Percentiles rank a stretch among this genome's conserved stretches.
Evolutionary conservation across 2,113 vertebrate genomes (phyloP).

Genomic region (Erythrocebus patas): DNA sequence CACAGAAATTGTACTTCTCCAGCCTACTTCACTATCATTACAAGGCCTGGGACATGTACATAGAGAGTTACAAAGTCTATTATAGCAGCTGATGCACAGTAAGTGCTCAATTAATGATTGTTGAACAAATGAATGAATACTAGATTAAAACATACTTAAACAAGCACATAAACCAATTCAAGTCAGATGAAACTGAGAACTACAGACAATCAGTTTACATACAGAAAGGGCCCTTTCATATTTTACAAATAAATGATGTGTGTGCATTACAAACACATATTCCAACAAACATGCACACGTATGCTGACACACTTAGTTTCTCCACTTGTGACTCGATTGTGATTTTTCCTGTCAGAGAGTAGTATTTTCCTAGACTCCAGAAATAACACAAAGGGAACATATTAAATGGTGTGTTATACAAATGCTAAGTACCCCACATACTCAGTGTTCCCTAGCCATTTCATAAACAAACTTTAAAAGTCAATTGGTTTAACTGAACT

Average conservation of each 20-base stretch:
- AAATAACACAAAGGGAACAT: background rate
- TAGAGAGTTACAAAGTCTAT: background rate
- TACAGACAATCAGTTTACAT: background rate
- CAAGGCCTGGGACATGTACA: background rate
- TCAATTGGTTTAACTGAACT: constrained; percentile 46
- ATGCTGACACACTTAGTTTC: background rate
- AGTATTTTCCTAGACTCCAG: constrained; percentile 28
- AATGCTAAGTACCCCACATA: constrained; percentile 35
- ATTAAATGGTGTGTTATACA: constrained; percentile 19
- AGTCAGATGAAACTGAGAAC: background rate
- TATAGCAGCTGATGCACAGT: background rate
- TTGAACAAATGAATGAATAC: background rate
- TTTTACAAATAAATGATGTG: background rate
- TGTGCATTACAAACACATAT: background rate
- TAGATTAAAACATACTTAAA: background rate
- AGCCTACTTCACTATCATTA: background rate
- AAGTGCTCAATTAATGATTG: background rate
- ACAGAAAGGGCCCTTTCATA: background rate
- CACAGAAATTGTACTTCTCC: background rate
- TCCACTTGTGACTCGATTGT: constrained; percentile 15
- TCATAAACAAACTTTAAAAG: constrained; percentile 63
- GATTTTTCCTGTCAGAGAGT: background rate
- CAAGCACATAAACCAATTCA: background rate
- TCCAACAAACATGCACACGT: background rate
- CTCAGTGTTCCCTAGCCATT: background rate